These are phyloP conservation scores for Baryphthengus martii DNA, from an alignment of 2,113 vertebrate genomes.

Conservation along the genomic window DNA sequence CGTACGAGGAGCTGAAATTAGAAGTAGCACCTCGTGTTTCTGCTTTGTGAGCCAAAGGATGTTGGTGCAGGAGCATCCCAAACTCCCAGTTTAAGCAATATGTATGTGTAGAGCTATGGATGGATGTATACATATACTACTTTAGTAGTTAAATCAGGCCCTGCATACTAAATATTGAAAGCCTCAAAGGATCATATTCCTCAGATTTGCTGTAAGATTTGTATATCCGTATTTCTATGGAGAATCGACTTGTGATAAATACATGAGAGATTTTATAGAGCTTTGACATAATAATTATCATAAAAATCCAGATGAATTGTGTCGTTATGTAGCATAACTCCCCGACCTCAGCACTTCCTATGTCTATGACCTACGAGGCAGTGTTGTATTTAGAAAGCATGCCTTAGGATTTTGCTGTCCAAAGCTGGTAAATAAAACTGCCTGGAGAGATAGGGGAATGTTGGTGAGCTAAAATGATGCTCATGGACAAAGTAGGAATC, in stretches of 20 bases:
- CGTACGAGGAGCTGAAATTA: not conserved
- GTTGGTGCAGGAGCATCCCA: not conserved
- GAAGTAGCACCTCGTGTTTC: not conserved
- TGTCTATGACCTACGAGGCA: fast-evolving
- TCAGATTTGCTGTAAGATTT: not conserved
- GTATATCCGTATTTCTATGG: not conserved
- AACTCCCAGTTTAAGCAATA: not conserved
- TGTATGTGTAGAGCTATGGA: not conserved
- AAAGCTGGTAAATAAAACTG: not conserved
- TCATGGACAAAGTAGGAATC: not conserved
- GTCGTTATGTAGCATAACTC: not conserved
- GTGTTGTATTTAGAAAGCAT: not conserved
- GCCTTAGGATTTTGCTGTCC: not conserved
- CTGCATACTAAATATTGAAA: not conserved
- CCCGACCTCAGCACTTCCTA: not conserved
- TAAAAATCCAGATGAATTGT: not conserved
- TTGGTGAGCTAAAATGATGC: not conserved
- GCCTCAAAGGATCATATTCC: not conserved
- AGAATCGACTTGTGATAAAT: not conserved
- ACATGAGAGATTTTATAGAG: not conserved
- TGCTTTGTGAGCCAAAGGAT: not conserved
- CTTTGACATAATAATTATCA: not conserved
- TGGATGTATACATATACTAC: fast-evolving
- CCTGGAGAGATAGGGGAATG: not conserved
- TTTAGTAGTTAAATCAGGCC: not conserved